Evolutionary conservation across 1,140 invertebrate genomes (phyloP).

Genomic region (Oncopodura yosiiana): DNA sequence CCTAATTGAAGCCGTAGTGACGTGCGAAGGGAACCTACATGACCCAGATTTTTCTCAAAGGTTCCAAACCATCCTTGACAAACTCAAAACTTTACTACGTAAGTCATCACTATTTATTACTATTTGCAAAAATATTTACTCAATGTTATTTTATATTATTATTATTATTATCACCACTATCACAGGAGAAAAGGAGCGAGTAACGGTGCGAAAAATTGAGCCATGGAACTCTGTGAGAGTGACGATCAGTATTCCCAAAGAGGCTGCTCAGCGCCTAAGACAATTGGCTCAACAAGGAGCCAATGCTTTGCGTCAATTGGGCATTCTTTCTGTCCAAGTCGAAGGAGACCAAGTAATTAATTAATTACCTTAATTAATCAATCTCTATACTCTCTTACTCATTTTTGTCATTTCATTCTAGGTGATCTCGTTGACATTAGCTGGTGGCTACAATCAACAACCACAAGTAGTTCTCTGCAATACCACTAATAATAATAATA

Average conservation of each 20-base stretch:
- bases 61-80: constrained; percentile 56
- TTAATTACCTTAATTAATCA: constrained; percentile 38
- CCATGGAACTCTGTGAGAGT: constrained; percentile 96
- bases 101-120: neutral
- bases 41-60: constrained; percentile 61
- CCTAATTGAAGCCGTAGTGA: constrained; percentile 62
- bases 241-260: constrained; percentile 88
- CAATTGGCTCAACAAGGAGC: constrained; percentile 79
- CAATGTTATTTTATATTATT: neutral
- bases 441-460: constrained; percentile 55
- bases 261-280: constrained; percentile 78
- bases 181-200: constrained; percentile 47
- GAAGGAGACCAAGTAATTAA: constrained; percentile 77
- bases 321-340: constrained; percentile 89
- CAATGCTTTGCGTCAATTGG: constrained; percentile 72
- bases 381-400: neutral
- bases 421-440: constrained; percentile 77
- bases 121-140: constrained; percentile 2
- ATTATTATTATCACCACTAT: constrained; percentile 23
- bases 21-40: constrained; percentile 65
- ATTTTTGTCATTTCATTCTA: constrained; percentile 31
- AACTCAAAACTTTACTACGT: constrained; percentile 47
- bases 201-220: constrained; percentile 74
- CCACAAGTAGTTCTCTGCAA: constrained; percentile 58
- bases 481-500: constrained; percentile 2